Conservation (phyloP, 1,140 invertebrate species). For the silkworm (Bombyx mori) region DNA sequence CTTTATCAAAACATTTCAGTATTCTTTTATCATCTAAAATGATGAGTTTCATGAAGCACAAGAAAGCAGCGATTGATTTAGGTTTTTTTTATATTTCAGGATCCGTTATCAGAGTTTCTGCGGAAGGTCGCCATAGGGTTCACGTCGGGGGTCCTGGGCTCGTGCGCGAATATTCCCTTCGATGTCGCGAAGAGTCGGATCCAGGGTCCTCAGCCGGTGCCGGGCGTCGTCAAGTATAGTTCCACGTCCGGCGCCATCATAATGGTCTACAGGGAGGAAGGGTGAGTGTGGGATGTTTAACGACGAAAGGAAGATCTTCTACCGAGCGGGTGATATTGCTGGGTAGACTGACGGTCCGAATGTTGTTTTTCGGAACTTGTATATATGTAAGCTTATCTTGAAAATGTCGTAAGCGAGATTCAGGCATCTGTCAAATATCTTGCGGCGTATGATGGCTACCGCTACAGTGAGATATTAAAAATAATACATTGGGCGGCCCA, state of each 20-base stretch:
- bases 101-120: conserved; percentile 77
- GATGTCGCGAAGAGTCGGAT: conserved; percentile 96
- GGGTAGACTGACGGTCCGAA: no score
- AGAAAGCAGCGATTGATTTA: neutral
- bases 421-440: no score
- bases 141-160: conserved; percentile 85
- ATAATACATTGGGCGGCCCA: neutral
- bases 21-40: no score
- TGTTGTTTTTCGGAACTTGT: no score
- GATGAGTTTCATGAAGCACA: neutral
- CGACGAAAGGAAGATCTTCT: no score
- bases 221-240: conserved; percentile 82
- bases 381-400: no score
- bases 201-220: conserved; percentile 88
- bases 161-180: conserved; percentile 93
- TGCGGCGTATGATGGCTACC: no score
- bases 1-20: no score
- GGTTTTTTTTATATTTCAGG: conserved; percentile 68
- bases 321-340: no score
- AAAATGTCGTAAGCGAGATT: no score
- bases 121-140: conserved; percentile 87
- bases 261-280: conserved; percentile 89
- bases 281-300: conserved; percentile 70
- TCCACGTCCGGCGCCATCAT: conserved; percentile 81
- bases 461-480: neutral